phyloP scores from a whole-genome alignment of 2,113 vertebrate species.

The Thunnus thynnus region DNA sequence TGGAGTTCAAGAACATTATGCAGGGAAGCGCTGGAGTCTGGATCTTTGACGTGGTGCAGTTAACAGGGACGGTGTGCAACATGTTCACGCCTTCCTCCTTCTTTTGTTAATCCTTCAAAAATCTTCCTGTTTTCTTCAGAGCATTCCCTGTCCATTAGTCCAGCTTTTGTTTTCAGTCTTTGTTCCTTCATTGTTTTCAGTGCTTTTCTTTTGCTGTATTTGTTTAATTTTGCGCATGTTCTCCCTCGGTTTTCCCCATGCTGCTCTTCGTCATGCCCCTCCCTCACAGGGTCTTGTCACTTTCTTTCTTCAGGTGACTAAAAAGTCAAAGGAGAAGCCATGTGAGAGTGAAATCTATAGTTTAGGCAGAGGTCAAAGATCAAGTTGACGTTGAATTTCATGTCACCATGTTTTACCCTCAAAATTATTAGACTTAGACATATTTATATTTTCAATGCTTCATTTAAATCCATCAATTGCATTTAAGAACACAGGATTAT shows the following conservation, averaged over 20 bases:
- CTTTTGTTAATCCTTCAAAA: conserved; percentile 47
- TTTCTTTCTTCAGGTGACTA: conserved; percentile 99
- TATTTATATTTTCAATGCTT: background rate
- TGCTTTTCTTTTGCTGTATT: conserved; percentile 62
- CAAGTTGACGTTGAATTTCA: background rate
- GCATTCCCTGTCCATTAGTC: conserved; percentile 49
- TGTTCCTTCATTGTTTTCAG: conserved; percentile 65
- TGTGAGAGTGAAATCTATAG: conserved; percentile 1
- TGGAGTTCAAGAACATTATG: conserved; percentile 69
- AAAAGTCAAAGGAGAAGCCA: conserved; percentile 46
- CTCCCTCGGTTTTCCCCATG: conserved; percentile 58
- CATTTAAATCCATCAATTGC: background rate
- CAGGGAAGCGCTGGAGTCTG: conserved; percentile 70
- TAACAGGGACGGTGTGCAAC: conserved; percentile 62
- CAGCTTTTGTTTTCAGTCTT: conserved; percentile 51
- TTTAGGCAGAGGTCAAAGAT: conserved; percentile 8
- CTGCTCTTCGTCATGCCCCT: conserved; percentile 64
- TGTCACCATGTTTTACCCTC: background rate
- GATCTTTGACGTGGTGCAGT: conserved; percentile 52
- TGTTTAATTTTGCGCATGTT: conserved; percentile 52
- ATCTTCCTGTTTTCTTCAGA: conserved; percentile 41
- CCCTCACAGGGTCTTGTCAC: conserved; percentile 97
- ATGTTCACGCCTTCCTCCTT: conserved; percentile 50
- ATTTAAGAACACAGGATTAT: background rate
- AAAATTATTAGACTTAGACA: no score